Evolutionary conservation across 2,797 vertebrate genomes (phyloP), one percentile per base, ranked within the genome.

Genomic region (Mus minutoides): DNA sequence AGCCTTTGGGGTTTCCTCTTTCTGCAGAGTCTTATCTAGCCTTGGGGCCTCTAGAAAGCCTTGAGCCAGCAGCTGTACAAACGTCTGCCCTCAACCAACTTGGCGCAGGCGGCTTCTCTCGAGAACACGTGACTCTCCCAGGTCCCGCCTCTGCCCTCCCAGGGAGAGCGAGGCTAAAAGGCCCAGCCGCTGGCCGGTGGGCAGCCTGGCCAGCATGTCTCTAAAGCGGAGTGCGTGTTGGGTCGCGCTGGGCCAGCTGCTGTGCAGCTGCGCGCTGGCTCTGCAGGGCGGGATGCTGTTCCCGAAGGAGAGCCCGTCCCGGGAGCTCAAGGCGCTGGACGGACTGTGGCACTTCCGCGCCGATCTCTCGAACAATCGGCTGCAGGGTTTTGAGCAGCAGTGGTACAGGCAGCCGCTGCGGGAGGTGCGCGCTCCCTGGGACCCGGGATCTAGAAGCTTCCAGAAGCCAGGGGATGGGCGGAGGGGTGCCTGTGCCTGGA

Each of bases 311-410:
- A 99, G 99, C 22, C 96, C 98, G 0, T 99, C 99, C 89, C 98
- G 99, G 13, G 99, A 99, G 97, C 84, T 98, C 90, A 99, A 98
- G 97, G 99, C 99, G 64, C 98, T 99, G 67, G 98, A 94, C 95
- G 99, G 99, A 3, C 96, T 99, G 54, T 99, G 99, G 99, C 97
- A 91, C 92, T 99, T 99, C 98, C 98, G 99, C 95, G 99, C 99
- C 0, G 99, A 99, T 90, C 92, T 96, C 90, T 99, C 99, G 0
- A 95, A 97, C 0, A 92, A 78, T 96, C 98, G 99, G 97, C 98
- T 98, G 80, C 97, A 96, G 67, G 99, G 99, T 2, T 99, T 99
- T 97, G 97, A 97, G 79, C 92, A 98, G 97, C 96, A 97, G 19
- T 99, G 99, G 99, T 99, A 98, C 98, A 98, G 96, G 82, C 96